Evolutionary conservation across 2,888 invertebrate genomes (phyloP).

Genomic region (Tachina lurida): DNA sequence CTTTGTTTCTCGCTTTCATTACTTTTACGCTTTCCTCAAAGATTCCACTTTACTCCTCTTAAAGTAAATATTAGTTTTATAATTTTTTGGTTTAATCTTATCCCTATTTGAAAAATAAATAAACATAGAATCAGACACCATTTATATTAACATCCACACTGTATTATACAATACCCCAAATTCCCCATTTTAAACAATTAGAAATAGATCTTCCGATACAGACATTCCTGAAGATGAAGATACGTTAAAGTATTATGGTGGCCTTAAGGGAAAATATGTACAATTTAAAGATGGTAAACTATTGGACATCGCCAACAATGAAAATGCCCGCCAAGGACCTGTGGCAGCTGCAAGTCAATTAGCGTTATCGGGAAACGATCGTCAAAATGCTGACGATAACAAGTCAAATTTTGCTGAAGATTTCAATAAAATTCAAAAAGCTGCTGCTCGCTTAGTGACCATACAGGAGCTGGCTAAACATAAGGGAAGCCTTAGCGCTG

Average conservation of each 20-base stretch:
- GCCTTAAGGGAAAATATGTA: constrained; percentile 87
- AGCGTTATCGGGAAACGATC: not conserved
- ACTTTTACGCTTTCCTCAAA: not conserved
- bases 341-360: constrained; percentile 44
- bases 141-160: constrained; percentile 32
- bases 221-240: constrained; percentile 74
- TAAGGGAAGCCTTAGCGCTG: constrained; percentile 84
- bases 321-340: constrained; percentile 59
- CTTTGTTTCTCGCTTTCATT: not conserved
- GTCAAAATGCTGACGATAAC: constrained; percentile 44
- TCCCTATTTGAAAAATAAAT: not conserved
- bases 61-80: constrained; percentile 24
- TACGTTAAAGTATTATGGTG: constrained; percentile 88
- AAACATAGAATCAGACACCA: not conserved
- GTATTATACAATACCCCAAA: constrained; percentile 58
- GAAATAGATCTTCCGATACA: constrained; percentile 64
- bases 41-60: not conserved
- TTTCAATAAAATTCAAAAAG: constrained; percentile 85
- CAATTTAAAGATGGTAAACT: constrained; percentile 73
- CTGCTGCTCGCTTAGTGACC: constrained; percentile 85
- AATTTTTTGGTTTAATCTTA: constrained; percentile 9
- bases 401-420: constrained; percentile 83
- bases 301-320: constrained; percentile 41
- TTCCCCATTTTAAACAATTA: constrained; percentile 55
- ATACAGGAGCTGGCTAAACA: constrained; percentile 86